Evolutionary conservation across 2,113 vertebrate species (phyloP).

Genomic region (Labeo rohita): DNA sequence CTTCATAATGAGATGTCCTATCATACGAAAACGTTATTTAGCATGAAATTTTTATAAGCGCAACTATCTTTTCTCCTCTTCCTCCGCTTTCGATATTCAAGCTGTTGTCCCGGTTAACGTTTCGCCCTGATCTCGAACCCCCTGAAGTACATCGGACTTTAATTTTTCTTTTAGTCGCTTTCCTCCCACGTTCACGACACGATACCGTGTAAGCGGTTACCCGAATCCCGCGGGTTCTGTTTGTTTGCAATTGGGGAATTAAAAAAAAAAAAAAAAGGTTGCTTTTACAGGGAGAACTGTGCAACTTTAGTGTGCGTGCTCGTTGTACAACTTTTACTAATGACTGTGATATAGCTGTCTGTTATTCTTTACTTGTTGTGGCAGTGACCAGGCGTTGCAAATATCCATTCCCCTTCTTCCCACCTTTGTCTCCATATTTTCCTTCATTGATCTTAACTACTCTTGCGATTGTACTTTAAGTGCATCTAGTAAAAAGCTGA

Average conservation of each 20-base stretch:
- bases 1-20: slow-evolving; percentile 61
- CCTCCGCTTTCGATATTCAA: slow-evolving; percentile 36
- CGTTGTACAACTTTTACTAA: slow-evolving; percentile 76
- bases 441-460: slow-evolving; percentile 59
- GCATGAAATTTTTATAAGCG: slow-evolving; percentile 43
- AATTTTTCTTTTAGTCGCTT: background rate
- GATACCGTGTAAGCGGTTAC: background rate
- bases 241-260: slow-evolving; percentile 61
- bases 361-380: slow-evolving; percentile 78
- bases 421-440: slow-evolving; percentile 60
- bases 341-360: slow-evolving; percentile 79
- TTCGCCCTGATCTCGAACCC: slow-evolving; percentile 26
- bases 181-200: slow-evolving; percentile 5
- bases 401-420: slow-evolving; percentile 61
- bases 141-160: slow-evolving; percentile 22
- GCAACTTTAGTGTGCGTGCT: slow-evolving; percentile 72
- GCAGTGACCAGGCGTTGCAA: slow-evolving; percentile 75
- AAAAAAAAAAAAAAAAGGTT: slow-evolving; percentile 49
- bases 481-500: slow-evolving; percentile 75
- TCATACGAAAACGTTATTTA: slow-evolving; percentile 45
- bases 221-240: slow-evolving; percentile 31
- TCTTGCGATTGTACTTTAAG: slow-evolving; percentile 77
- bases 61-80: slow-evolving; percentile 41
- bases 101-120: slow-evolving; percentile 41
- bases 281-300: slow-evolving; percentile 67